A percentile compares a stretch with the other conserved stretches of the same genome.
Conservation (phyloP, 2,797 vertebrate genomes). For the Pipistrellus kuhlii region DNA sequence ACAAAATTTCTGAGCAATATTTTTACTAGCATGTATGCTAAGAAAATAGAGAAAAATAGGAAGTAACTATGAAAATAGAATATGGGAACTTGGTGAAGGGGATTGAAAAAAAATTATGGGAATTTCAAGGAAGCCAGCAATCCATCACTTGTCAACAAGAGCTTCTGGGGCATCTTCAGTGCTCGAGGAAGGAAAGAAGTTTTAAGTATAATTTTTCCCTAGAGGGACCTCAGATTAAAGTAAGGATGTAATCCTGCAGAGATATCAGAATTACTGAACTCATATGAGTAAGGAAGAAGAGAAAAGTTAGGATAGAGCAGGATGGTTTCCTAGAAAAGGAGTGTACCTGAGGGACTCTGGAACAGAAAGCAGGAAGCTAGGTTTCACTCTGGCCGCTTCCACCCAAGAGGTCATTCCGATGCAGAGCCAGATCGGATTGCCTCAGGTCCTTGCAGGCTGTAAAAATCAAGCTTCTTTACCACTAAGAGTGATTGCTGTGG, state of each 20-base stretch:
- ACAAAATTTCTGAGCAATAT: neutral
- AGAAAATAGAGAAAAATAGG: slow-evolving; percentile 31
- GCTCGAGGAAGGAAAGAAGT: neutral
- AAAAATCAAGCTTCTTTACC: neutral
- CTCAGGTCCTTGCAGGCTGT: neutral
- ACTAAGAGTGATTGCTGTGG: neutral
- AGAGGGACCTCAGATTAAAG: neutral
- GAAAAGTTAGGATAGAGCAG: neutral
- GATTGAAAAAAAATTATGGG: slow-evolving; percentile 8
- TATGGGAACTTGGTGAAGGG: neutral
- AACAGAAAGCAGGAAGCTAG: neutral
- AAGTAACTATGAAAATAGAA: slow-evolving; percentile 10
- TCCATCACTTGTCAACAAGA: slow-evolving; percentile 18
- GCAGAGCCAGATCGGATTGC: neutral
- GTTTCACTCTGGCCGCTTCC: neutral
- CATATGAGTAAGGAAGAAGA: neutral
- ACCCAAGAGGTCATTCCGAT: neutral
- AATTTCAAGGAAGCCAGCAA: slow-evolving; percentile 21
- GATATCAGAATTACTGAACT: neutral
- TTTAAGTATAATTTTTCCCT: neutral
- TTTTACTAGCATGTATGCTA: neutral
- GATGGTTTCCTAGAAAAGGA: neutral
- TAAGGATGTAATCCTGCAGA: neutral
- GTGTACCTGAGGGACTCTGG: neutral
- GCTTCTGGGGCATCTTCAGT: neutral